These are phyloP conservation scores for Ariolimax columbianus DNA, from an alignment of 2,888 invertebrate genomes.

Conservation along the genomic window DNA sequence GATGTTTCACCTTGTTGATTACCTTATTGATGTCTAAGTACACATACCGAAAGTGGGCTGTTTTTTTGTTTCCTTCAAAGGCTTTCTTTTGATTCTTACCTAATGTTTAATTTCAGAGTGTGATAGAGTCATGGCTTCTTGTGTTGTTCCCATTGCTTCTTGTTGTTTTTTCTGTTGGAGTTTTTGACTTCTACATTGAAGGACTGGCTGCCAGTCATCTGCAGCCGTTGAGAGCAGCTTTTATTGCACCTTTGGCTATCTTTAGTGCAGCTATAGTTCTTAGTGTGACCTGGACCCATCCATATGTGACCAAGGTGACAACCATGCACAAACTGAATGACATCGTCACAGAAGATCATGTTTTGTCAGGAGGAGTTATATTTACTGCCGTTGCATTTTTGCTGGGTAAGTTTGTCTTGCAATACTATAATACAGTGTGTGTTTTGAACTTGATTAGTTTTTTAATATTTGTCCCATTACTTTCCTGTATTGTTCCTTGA, in stretches of 20 bases:
- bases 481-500: too few species aligned
- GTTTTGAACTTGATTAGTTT: not conserved
- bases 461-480: too few species aligned
- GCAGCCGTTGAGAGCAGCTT: conserved; percentile 73
- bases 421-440: not conserved
- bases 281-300: conserved; percentile 77
- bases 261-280: conserved; percentile 78
- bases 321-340: conserved; percentile 69
- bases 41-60: too few species aligned
- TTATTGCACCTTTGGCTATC: conserved; percentile 78
- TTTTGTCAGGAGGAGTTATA: conserved; percentile 80
- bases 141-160: conserved; percentile 75
- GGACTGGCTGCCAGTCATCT: conserved; percentile 76
- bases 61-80: too few species aligned
- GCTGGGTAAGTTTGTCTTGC: conserved; percentile 76
- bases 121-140: conserved; percentile 73
- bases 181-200: conserved; percentile 81
- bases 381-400: conserved; percentile 80
- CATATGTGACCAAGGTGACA: conserved; percentile 72
- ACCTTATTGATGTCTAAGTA: too few species aligned
- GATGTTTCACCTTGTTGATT: too few species aligned
- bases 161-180: conserved; percentile 78
- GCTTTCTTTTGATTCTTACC: not conserved
- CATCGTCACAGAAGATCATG: conserved; percentile 78
- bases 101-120: conserved; percentile 58